Percentiles rank a stretch among this genome's conserved stretches.
Evolutionary conservation across 1,140 invertebrate species (phyloP).

Genomic region (Philopotamus ludificatus): DNA sequence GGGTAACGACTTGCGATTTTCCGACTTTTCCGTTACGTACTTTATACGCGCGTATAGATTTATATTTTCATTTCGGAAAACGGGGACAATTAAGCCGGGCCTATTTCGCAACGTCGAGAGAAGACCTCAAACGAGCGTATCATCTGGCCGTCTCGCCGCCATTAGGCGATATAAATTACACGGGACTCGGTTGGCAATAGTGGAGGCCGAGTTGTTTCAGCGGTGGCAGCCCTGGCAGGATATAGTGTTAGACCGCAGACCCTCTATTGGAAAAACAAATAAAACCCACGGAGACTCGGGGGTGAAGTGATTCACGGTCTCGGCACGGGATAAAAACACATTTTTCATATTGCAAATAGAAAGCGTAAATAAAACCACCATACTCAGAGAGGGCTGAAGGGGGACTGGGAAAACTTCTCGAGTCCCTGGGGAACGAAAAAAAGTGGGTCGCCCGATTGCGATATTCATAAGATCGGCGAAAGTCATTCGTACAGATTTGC

Average conservation of each 20-base stretch:
- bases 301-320: neutral
- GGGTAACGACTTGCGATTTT: too few relatives aligned
- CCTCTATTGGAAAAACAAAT: neutral
- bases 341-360: conserved; percentile 19
- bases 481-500: neutral
- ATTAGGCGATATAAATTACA: neutral
- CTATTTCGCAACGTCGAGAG: too few relatives aligned
- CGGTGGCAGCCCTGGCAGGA: neutral
- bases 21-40: too few relatives aligned
- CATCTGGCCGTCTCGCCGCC: neutral
- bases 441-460: neutral
- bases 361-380: conserved; percentile 18
- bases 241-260: neutral
- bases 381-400: neutral
- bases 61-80: too few relatives aligned
- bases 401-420: neutral
- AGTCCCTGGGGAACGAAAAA: conserved; percentile 6
- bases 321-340: conserved; percentile 15
- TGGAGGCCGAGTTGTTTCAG: neutral
- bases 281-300: neutral
- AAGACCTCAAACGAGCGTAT: too few relatives aligned
- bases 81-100: too few relatives aligned
- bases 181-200: neutral
- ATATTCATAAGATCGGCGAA: neutral
- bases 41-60: too few relatives aligned